These are phyloP conservation scores for Caenorhabditis latens DNA, from an alignment of 1,140 invertebrate species.

Conservation along the genomic window DNA sequence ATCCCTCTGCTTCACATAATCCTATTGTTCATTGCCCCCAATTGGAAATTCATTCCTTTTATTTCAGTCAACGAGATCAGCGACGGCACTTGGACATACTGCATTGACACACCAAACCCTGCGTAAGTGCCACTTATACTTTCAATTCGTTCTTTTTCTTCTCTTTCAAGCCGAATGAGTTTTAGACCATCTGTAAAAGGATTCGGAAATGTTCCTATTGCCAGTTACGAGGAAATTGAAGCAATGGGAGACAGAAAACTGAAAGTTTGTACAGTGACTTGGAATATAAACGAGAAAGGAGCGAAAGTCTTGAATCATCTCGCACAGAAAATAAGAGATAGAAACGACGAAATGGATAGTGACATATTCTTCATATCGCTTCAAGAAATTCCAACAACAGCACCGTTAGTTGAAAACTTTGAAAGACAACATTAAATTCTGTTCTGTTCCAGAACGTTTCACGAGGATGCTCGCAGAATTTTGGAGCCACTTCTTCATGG, in stretches of 20 bases:
- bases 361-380: slow-evolving; percentile 57
- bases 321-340: neutral
- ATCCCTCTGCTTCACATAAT: slow-evolving; percentile 14
- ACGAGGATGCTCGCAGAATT: slow-evolving; percentile 57
- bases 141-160: neutral
- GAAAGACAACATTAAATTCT: neutral
- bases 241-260: slow-evolving; percentile 49
- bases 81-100: slow-evolving; percentile 61
- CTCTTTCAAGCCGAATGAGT: slow-evolving; percentile 12
- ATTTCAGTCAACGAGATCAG: slow-evolving; percentile 59
- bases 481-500: slow-evolving; percentile 36
- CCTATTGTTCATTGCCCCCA: slow-evolving; percentile 2
- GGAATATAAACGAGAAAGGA: slow-evolving; percentile 64
- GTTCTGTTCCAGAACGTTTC: slow-evolving; percentile 58
- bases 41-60: neutral
- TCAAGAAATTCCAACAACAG: slow-evolving; percentile 59
- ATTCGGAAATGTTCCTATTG: slow-evolving; percentile 60
- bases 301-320: slow-evolving; percentile 49
- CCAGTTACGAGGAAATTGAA: slow-evolving; percentile 56
- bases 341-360: slow-evolving; percentile 15
- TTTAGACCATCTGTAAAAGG: slow-evolving; percentile 51
- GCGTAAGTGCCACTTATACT: neutral
- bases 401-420: slow-evolving; percentile 23
- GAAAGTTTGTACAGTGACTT: slow-evolving; percentile 51
- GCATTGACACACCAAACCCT: neutral